phyloP scores from a whole-genome alignment of 2,113 vertebrate species.

The Larimichthys crocea region DNA sequence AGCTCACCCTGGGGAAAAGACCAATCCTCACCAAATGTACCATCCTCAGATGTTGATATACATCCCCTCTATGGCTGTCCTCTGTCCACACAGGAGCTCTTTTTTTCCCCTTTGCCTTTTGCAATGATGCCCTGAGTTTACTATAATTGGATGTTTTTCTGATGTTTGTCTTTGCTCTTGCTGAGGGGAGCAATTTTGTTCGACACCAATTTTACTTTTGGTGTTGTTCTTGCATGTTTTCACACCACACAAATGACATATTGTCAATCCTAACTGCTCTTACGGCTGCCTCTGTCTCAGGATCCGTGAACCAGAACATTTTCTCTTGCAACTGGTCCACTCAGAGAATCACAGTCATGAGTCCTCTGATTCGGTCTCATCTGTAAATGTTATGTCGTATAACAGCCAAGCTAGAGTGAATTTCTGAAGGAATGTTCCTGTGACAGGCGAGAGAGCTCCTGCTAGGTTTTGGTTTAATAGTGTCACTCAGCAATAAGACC shows the following conservation, averaged over 20 bases:
- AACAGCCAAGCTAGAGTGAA: neutral
- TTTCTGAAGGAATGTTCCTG: neutral
- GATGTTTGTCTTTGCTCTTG: neutral
- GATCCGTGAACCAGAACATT: neutral
- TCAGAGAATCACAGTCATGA: neutral
- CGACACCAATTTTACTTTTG: neutral
- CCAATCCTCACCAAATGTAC: no score
- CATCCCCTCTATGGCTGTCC: neutral
- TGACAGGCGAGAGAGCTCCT: neutral
- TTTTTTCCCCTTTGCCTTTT: neutral
- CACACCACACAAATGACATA: neutral
- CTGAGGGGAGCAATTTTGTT: neutral
- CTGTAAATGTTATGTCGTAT: neutral
- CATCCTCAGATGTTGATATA: neutral
- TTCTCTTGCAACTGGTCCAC: neutral
- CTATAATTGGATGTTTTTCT: neutral
- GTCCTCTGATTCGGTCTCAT: neutral
- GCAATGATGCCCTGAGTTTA: neutral
- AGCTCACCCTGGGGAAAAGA: no score
- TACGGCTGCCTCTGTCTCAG: neutral
- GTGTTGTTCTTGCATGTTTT: neutral
- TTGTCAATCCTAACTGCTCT: neutral
- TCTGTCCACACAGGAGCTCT: neutral
- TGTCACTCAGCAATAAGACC: conserved; percentile 8
- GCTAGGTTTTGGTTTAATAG: conserved; percentile 6